Base-by-base conservation (phyloP, 2,888 invertebrate genomes). In the Xanthostigma xanthostigma region DNA sequence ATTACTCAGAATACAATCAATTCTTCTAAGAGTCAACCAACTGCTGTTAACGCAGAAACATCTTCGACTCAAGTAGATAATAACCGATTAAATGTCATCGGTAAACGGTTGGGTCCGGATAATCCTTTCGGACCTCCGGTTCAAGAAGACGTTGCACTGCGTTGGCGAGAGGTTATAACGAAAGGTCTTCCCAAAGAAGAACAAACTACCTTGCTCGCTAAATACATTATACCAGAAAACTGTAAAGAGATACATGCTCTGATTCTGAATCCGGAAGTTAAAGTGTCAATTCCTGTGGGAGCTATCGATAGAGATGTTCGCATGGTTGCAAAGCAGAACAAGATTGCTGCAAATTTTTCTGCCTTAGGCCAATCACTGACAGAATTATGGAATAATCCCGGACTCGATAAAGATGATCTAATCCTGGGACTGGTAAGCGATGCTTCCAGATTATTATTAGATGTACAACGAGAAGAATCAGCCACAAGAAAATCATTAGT, bases 301-400 rank as follows among this genome's bases (percentile, higher is more conserved):
- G 43, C 53, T 17, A 11, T 44, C 3, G 51, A 10, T 39, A 53
- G 51, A 48, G 53, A 52, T 35, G 47, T 46, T 12, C 46, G 50
- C 9, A 47, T 53, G 11, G 45, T 50, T 4, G 50, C 51, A 9
- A 50, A 53, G 10, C 41, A 41, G 34, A 41, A 41, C 34, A 27
- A 41, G 11, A 10, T 41, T 11, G 41, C 33, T 10, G 41, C 41
- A 12, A 34, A 34, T 12, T 13, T 41, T 33, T 33, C 27, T 41
- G 41, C 41, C 11, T 4, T 41, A 41, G 41, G 41, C 9, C 9
- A 41, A 13, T 27, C 41, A 12, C 9, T 41, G 11, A 41, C 41
- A n/a, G 41, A 41, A 11, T 8, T 13, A 27, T 33, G 6, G 13
- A 13, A 41, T 10, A 10, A 13, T 41, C 27, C 27, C 27, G 34